Evolutionary conservation across 2,113 vertebrate genomes (phyloP).

Genomic region (Phaetusa simplex): DNA sequence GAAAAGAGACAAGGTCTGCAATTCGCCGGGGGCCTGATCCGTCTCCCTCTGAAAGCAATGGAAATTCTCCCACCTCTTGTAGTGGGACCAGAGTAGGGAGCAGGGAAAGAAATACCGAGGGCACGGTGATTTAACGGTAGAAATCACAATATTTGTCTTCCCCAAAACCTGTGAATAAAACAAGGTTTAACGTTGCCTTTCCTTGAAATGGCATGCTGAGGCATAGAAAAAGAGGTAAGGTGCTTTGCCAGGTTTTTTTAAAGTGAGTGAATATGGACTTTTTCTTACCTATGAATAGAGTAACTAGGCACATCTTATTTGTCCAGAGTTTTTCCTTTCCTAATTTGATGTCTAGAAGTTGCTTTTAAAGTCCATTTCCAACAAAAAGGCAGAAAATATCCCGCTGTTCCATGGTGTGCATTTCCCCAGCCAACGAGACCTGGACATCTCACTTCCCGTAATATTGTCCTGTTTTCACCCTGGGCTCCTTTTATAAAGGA

Average conservation of each 20-base stretch:
- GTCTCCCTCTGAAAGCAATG: background rate
- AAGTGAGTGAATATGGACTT: background rate
- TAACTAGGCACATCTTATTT: background rate
- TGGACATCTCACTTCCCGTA: background rate
- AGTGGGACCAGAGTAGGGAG: background rate
- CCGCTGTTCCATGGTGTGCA: accelerated
- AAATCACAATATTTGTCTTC: background rate
- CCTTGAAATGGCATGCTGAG: background rate
- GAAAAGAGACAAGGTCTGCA: background rate
- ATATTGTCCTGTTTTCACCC: background rate
- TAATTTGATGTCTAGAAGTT: background rate
- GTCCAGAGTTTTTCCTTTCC: background rate
- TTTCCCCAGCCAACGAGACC: background rate
- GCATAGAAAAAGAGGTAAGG: background rate
- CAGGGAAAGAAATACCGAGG: background rate
- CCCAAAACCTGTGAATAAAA: background rate
- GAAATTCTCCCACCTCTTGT: background rate
- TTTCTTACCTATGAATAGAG: background rate
- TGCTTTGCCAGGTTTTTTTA: background rate
- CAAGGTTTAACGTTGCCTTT: background rate
- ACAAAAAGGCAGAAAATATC: background rate
- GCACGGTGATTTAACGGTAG: background rate
- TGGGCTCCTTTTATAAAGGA: background rate
- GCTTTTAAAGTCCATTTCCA: background rate
- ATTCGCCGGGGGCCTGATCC: background rate